These are phyloP conservation scores for Eira barbara DNA, from an alignment of 2,113 vertebrate species.

Conservation along the genomic window DNA sequence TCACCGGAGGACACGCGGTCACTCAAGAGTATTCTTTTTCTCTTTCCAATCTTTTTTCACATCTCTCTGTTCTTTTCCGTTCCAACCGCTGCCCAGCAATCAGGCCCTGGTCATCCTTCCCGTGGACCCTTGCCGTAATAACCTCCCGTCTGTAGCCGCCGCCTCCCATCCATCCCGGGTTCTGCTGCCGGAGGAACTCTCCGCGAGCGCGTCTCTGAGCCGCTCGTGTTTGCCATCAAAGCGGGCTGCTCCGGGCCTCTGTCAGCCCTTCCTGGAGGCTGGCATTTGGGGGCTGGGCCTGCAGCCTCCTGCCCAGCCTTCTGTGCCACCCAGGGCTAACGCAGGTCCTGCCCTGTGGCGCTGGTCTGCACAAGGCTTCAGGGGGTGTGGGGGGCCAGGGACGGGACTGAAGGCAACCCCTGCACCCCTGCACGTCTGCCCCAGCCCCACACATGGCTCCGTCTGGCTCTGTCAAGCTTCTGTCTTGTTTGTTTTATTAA, in stretches of 20 bases:
- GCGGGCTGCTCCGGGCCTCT: fast-evolving
- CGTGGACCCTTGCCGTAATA: fast-evolving
- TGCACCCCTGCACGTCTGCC: neutral
- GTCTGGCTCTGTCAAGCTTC: neutral
- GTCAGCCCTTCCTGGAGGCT: fast-evolving
- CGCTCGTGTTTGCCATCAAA: fast-evolving
- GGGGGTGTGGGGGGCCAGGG: fast-evolving
- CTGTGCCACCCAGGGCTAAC: neutral
- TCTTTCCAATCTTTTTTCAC: neutral
- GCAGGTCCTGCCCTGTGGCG: fast-evolving
- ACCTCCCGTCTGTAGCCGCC: too few species aligned
- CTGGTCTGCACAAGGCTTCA: neutral
- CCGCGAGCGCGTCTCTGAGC: fast-evolving
- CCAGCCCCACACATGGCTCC: neutral
- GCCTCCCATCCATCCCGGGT: neutral
- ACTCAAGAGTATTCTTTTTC: fast-evolving
- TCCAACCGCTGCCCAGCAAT: neutral
- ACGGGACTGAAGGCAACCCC: neutral
- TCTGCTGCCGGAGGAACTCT: neutral
- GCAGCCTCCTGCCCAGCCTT: neutral
- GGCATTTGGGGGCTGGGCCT: fast-evolving
- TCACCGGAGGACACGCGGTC: neutral
- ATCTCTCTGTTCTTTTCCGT: neutral
- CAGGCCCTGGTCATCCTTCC: neutral
- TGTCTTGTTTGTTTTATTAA: too few species aligned